phyloP scores from a whole-genome alignment of 2,113 vertebrate genomes.

The Aramus guarauna region DNA sequence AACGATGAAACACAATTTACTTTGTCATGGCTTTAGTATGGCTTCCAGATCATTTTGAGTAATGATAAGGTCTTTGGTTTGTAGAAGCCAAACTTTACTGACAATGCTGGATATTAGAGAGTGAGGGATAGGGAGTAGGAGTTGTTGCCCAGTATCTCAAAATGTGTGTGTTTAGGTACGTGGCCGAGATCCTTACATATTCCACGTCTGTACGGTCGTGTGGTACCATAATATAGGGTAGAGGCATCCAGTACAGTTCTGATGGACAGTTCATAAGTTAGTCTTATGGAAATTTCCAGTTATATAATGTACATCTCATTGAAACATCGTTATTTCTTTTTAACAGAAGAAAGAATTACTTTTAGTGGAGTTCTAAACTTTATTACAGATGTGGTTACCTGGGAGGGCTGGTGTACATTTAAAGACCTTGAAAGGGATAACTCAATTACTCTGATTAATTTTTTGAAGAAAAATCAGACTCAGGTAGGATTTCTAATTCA shows the following conservation, averaged over 20 bases:
- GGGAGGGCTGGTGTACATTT: background rate
- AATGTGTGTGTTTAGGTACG: background rate
- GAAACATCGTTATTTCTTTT: background rate
- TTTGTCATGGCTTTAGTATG: constrained; percentile 64
- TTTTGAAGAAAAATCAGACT: background rate
- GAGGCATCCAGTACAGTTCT: background rate
- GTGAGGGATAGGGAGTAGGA: background rate
- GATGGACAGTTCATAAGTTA: background rate
- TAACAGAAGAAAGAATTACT: background rate
- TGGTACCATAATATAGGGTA: background rate
- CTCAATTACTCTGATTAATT: background rate
- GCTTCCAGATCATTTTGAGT: constrained; percentile 67
- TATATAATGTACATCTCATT: background rate
- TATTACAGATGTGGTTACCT: background rate
- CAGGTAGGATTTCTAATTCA: constrained; percentile 5
- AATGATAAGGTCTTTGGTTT: constrained; percentile 67
- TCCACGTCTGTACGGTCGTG: background rate
- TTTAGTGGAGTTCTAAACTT: background rate
- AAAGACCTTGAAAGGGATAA: background rate
- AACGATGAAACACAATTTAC: constrained; percentile 55
- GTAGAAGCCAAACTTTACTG: constrained; percentile 77
- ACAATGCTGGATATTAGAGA: constrained; percentile 68
- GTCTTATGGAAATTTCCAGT: background rate
- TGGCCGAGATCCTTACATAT: background rate
- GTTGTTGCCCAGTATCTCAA: background rate